phyloP scores from a whole-genome alignment of 2,113 vertebrate genomes.

The Dolichotis patagonum region DNA sequence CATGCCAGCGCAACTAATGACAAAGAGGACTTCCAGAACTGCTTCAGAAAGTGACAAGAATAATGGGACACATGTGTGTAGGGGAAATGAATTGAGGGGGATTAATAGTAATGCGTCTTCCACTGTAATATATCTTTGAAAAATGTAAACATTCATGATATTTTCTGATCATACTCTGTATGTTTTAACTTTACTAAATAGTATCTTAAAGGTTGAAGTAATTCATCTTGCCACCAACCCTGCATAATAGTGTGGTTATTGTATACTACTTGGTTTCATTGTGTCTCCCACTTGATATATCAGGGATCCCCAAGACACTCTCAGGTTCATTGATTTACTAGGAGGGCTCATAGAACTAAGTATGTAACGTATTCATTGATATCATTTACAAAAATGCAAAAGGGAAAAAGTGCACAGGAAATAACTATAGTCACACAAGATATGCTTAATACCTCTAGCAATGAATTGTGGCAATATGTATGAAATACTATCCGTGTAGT shows the following conservation, averaged over 20 bases:
- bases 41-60: background rate
- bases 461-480: background rate
- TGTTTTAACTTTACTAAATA: background rate
- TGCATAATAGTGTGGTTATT: conserved; percentile 16
- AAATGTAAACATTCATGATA: background rate
- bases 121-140: background rate
- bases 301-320: background rate
- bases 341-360: background rate
- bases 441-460: background rate
- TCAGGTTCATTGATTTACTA: background rate
- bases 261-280: background rate
- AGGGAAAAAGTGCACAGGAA: background rate
- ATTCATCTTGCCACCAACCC: background rate
- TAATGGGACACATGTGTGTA: background rate
- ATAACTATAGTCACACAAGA: background rate
- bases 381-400: background rate
- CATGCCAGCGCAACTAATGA: background rate
- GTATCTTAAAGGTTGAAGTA: background rate
- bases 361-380: background rate
- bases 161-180: background rate
- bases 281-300: background rate
- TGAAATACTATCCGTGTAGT: background rate
- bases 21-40: background rate
- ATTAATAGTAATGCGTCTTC: background rate
- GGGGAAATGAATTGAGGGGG: background rate